Conservation (phyloP, 2,888 invertebrate species). For the Cetonia aurata region DNA sequence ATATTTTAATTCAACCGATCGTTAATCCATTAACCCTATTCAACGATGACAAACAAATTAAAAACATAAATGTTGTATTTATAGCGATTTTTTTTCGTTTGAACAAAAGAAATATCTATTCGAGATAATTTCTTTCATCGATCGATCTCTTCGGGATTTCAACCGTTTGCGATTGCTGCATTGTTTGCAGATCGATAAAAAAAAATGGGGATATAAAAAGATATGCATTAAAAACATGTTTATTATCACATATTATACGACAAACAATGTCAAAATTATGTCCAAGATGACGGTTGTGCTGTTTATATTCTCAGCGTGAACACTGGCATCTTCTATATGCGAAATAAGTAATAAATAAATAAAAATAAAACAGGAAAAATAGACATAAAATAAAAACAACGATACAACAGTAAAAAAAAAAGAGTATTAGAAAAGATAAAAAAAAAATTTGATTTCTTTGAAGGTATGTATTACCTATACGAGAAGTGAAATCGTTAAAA, state of each 20-base stretch:
- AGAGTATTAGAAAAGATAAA: constrained; percentile 4
- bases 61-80: too few species aligned
- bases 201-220: constrained; percentile 34
- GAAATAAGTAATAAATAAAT: neutral
- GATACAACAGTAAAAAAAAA: constrained; percentile 2
- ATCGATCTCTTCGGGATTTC: too few species aligned
- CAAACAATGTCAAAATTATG: constrained; percentile 53
- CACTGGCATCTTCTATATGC: constrained; percentile 57
- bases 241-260: constrained; percentile 65
- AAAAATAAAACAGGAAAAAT: constrained; percentile 30
- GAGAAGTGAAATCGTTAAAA: constrained; percentile 7
- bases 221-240: constrained; percentile 65
- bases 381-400: constrained; percentile 24
- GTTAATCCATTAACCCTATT: too few species aligned
- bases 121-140: too few species aligned
- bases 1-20: too few species aligned
- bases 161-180: too few species aligned
- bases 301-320: constrained; percentile 50
- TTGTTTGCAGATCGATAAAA: too few species aligned
- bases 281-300: neutral
- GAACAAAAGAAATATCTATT: too few species aligned
- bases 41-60: too few species aligned
- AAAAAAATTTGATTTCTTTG: constrained; percentile 6
- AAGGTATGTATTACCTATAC: too few species aligned
- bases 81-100: too few species aligned